Conservation (phyloP, 1,140 invertebrate species). For the Cardiocondyla obscurior region DNA sequence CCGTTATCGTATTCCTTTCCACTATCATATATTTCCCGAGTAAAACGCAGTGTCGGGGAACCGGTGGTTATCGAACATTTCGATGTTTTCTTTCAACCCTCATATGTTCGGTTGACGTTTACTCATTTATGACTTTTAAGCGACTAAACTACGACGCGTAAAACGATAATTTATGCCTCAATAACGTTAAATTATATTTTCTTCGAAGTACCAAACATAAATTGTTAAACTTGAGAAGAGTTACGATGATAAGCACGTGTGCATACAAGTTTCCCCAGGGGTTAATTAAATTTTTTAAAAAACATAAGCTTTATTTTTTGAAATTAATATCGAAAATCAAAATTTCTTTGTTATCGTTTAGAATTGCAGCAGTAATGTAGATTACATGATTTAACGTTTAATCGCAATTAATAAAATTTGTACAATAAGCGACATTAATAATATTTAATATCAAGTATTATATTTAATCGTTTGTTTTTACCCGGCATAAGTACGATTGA, state of each 20-base stretch:
- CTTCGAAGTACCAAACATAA: background rate
- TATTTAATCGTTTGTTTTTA: constrained; percentile 11
- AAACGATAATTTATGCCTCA: background rate
- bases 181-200: background rate
- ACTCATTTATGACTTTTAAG: background rate
- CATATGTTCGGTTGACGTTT: background rate
- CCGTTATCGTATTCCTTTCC: constrained; percentile 34
- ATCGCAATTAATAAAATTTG: background rate
- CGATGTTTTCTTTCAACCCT: background rate
- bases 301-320: background rate
- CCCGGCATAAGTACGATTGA: background rate
- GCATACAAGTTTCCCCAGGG: background rate
- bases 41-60: constrained; percentile 10
- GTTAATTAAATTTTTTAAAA: background rate
- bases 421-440: background rate
- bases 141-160: background rate
- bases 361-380: background rate
- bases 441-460: background rate
- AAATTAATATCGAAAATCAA: background rate
- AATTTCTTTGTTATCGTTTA: background rate
- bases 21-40: constrained; percentile 23
- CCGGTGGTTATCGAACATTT: constrained; percentile 19
- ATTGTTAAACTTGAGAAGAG: background rate
- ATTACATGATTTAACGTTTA: background rate
- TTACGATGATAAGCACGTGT: background rate